These are phyloP conservation scores for Myiotriccus ornatus DNA, from an alignment of 2,797 vertebrate species.

Conservation along the genomic window DNA sequence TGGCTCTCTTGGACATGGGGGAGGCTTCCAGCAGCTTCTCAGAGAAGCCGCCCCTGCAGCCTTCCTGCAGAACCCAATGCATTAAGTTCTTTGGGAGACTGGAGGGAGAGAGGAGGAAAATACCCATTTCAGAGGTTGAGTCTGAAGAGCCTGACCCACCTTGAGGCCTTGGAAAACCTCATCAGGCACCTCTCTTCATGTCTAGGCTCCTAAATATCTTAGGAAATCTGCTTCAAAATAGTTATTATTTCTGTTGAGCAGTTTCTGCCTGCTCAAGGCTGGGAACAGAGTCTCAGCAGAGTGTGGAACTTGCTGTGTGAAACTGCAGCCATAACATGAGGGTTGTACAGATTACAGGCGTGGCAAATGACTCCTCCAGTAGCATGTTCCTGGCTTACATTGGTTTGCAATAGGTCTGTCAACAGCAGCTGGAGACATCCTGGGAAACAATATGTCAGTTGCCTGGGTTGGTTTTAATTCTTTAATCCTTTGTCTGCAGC, in stretches of 20 bases:
- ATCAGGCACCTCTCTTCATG: not conserved
- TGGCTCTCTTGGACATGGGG: not conserved
- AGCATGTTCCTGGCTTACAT: not conserved
- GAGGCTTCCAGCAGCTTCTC: not conserved
- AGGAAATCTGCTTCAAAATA: not conserved
- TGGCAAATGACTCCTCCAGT: not conserved
- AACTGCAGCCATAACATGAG: not conserved
- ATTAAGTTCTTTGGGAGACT: not conserved
- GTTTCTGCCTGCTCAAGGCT: not conserved
- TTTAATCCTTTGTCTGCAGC: conserved; percentile 24
- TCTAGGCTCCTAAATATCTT: not conserved
- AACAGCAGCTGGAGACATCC: conserved; percentile 47
- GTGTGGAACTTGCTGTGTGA: not conserved
- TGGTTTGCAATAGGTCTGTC: conserved; percentile 38
- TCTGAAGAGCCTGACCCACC: not conserved
- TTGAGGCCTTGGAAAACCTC: not conserved
- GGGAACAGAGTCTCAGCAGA: not conserved
- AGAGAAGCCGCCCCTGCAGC: not conserved
- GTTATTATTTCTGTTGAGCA: not conserved
- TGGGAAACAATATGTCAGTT: conserved; percentile 41
- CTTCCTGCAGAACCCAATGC: not conserved
- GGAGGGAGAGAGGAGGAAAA: not conserved
- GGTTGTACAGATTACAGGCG: not conserved
- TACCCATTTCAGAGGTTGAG: not conserved
- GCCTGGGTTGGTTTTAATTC: conserved; percentile 36